Percentiles rank a stretch among this genome's conserved stretches.
These are phyloP conservation scores for Elysia chlorotica DNA, from an alignment of 1,140 invertebrate genomes.

Conservation along the genomic window DNA sequence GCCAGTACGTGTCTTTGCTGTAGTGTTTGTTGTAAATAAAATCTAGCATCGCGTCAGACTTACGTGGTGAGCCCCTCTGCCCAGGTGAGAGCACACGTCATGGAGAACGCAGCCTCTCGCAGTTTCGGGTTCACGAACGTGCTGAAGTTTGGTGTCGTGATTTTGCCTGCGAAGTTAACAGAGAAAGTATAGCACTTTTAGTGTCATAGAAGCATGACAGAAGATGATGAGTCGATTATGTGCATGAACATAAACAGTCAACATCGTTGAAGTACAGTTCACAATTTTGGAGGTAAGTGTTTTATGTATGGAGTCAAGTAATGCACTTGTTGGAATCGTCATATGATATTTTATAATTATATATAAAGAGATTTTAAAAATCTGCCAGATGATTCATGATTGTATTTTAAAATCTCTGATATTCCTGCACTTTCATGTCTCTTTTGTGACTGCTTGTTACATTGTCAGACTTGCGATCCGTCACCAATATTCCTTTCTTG, in stretches of 20 bases:
- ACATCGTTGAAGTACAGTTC: background rate
- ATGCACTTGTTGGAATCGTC: background rate
- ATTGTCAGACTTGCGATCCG: too few relatives aligned
- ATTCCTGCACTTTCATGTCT: too few relatives aligned
- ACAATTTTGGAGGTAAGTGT: background rate
- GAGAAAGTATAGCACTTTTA: background rate
- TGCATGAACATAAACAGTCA: background rate
- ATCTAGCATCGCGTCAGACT: too few relatives aligned
- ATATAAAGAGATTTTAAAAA: too few relatives aligned
- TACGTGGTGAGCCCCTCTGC: background rate
- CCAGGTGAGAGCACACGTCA: slow-evolving; percentile 19
- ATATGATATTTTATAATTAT: too few relatives aligned
- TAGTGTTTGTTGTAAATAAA: background rate
- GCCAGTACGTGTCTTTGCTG: too few relatives aligned
- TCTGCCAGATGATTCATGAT: too few relatives aligned
- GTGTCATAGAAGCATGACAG: background rate
- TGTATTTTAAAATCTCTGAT: too few relatives aligned
- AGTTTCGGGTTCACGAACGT: background rate
- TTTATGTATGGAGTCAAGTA: background rate
- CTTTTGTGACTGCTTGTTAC: too few relatives aligned
- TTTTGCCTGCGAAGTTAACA: background rate
- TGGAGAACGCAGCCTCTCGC: slow-evolving; percentile 1
- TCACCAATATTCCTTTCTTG: too few relatives aligned
- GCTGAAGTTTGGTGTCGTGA: background rate
- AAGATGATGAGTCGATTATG: background rate